Evolutionary conservation across 2,797 vertebrate genomes (phyloP), one percentile per base, ranked within the genome.

Genomic region (Esox lucius): DNA sequence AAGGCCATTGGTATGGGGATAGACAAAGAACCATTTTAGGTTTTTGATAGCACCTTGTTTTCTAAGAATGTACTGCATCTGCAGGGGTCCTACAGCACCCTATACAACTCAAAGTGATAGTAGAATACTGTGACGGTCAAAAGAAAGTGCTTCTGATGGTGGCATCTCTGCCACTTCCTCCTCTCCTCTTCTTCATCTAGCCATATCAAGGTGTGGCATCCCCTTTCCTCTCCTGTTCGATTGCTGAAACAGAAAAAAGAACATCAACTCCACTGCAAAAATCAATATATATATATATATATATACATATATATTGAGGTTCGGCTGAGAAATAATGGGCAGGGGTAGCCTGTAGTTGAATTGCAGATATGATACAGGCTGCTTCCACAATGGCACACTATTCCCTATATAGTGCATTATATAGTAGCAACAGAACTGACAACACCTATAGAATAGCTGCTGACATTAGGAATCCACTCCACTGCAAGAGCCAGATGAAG

Each of bases 221-320:
- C 73, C 92, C 93, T 93, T 94, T 95, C 87, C 93, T 93, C 84
- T 95, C 93, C 80, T 95, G 93, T 80, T 95, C 94, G 24, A 95
- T 95, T 77, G 92, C 94, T 95, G 90, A 17, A 87, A 90, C 72
- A 84, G 75, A 53, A 46, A 13, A 46, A 13, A 46, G 42, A 46
- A 46, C 42, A 46, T 11, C 11, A 11, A 46, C 42, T 1, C 5
- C 5, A 75, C 28, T 72, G 56, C 84, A 64, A 64, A 53, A 53
- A 6, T 2, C 51, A 1, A 7, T 9, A 3, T 3, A 22, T 24
- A 51, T 6, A 51, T 17, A 51, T 51, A 6, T 51, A 6, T 0
- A n/a, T n/a, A n/a, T n/a, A n/a, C n/a, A n/a, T n/a, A n/a, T n/a
- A 5, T 33, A 6, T 53, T 5, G 19, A 19, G 51, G 22, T 59